phyloP scores from a whole-genome alignment of 2,113 vertebrate genomes.

The Polyodon spathula region DNA sequence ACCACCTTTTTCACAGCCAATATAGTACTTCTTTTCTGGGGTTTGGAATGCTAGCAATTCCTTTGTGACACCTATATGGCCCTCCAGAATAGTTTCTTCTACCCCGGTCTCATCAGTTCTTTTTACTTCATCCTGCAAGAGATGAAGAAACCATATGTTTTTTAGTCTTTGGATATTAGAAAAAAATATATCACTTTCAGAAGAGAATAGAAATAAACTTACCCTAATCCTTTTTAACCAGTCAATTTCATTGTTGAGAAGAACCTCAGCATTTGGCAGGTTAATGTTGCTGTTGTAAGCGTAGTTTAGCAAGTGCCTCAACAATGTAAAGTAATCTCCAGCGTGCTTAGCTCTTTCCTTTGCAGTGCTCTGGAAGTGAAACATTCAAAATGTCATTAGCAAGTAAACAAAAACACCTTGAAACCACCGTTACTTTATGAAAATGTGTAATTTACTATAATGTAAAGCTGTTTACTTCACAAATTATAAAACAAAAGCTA shows the following conservation, averaged over 20 bases:
- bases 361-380: slow-evolving; percentile 75
- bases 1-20: slow-evolving; percentile 96
- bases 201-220: slow-evolving; percentile 32
- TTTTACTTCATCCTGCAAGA: slow-evolving; percentile 87
- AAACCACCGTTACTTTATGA: too few relatives aligned
- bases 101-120: slow-evolving; percentile 91
- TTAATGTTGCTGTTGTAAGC: slow-evolving; percentile 98
- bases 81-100: slow-evolving; percentile 94
- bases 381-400: background rate
- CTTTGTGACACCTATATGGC: slow-evolving; percentile 94
- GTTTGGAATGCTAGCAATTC: slow-evolving; percentile 95
- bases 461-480: too few relatives aligned
- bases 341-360: slow-evolving; percentile 94
- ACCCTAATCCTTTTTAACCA: slow-evolving; percentile 97
- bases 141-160: background rate
- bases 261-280: slow-evolving; percentile 95
- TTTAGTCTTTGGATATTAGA: background rate
- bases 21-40: slow-evolving; percentile 94
- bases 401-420: too few relatives aligned
- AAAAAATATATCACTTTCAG: slow-evolving; percentile 1
- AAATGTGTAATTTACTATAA: too few relatives aligned
- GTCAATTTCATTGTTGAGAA: slow-evolving; percentile 98
- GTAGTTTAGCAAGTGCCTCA: slow-evolving; percentile 93
- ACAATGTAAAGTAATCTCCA: slow-evolving; percentile 91
- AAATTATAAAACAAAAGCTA: too few relatives aligned